Percentiles rank a stretch among this genome's conserved stretches.
These are phyloP conservation scores for Drosophila monieri DNA, from an alignment of 2,888 invertebrate genomes.

Conservation along the genomic window DNA sequence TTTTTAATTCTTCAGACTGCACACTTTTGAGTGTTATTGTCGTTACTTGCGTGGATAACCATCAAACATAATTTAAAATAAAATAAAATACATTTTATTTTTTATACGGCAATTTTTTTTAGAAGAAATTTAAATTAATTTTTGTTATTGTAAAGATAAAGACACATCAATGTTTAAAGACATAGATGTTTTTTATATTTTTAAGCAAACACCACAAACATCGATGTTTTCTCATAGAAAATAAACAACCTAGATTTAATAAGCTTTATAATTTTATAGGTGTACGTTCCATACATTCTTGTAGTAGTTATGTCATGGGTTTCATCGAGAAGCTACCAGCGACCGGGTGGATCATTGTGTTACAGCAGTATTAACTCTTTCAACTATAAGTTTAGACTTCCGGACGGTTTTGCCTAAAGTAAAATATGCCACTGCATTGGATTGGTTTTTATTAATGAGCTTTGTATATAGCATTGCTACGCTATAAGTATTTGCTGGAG, in stretches of 20 bases:
- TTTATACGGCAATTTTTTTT: too few relatives aligned
- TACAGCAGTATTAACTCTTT: constrained; percentile 95
- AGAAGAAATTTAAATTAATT: too few relatives aligned
- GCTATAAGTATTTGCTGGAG: constrained; percentile 96
- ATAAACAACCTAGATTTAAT: background rate
- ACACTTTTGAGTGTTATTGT: too few relatives aligned
- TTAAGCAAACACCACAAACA: too few relatives aligned
- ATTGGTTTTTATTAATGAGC: constrained; percentile 96
- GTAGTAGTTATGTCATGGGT: constrained; percentile 99
- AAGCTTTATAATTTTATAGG: constrained; percentile 84
- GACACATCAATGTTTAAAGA: too few relatives aligned
- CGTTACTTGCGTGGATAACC: too few relatives aligned
- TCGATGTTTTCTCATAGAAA: too few relatives aligned
- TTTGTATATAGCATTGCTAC: constrained; percentile 97
- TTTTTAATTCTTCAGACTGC: too few relatives aligned
- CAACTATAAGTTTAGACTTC: constrained; percentile 95
- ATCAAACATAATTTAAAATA: too few relatives aligned
- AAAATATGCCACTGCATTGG: constrained; percentile 96
- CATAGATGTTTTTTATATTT: too few relatives aligned
- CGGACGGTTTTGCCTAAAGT: constrained; percentile 96
- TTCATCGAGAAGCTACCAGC: constrained; percentile 96
- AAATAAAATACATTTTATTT: too few relatives aligned
- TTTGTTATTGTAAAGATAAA: too few relatives aligned
- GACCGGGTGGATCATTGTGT: constrained; percentile 97
- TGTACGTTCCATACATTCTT: constrained; percentile 96